Evolutionary conservation across 2,888 invertebrate species (phyloP).

Genomic region (Hirtodrosophila histrioides): DNA sequence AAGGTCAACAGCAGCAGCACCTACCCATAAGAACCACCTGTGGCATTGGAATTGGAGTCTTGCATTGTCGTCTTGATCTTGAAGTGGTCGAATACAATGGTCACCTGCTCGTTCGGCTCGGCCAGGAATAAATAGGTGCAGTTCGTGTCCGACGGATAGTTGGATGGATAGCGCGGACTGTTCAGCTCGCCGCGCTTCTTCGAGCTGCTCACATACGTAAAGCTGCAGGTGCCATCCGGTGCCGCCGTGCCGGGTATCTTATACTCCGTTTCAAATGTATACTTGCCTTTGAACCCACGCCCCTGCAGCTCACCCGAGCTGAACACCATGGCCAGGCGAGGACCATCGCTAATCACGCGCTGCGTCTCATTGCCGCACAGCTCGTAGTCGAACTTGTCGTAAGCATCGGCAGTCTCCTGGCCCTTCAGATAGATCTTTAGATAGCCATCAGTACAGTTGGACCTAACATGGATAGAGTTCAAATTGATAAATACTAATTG

Average conservation of each 20-base stretch:
- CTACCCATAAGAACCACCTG: slow-evolving; percentile 91
- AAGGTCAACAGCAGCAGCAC: slow-evolving; percentile 31
- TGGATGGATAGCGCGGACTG: slow-evolving; percentile 97
- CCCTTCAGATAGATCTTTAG: slow-evolving; percentile 95
- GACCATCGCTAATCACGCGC: slow-evolving; percentile 94
- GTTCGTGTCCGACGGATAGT: slow-evolving; percentile 97
- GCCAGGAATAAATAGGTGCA: slow-evolving; percentile 96
- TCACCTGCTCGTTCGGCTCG: slow-evolving; percentile 94
- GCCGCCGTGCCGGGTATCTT: slow-evolving; percentile 97
- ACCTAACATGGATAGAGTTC: slow-evolving; percentile 51
- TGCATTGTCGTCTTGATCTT: slow-evolving; percentile 88
- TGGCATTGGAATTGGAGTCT: slow-evolving; percentile 89
- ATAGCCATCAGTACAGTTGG: slow-evolving; percentile 94
- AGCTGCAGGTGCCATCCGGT: slow-evolving; percentile 95
- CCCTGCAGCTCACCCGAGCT: slow-evolving; percentile 96
- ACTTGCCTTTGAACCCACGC: slow-evolving; percentile 91
- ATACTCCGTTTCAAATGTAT: slow-evolving; percentile 89
- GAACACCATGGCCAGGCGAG: slow-evolving; percentile 96
- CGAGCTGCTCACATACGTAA: slow-evolving; percentile 94
- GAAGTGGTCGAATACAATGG: slow-evolving; percentile 95
- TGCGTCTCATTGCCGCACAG: slow-evolving; percentile 95
- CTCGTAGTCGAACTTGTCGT: slow-evolving; percentile 96
- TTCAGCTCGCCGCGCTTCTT: slow-evolving; percentile 96
- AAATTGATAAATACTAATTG: neutral
- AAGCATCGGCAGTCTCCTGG: slow-evolving; percentile 95